These are phyloP conservation scores for Julus scanicus DNA, from an alignment of 2,888 invertebrate genomes.

Conservation along the genomic window DNA sequence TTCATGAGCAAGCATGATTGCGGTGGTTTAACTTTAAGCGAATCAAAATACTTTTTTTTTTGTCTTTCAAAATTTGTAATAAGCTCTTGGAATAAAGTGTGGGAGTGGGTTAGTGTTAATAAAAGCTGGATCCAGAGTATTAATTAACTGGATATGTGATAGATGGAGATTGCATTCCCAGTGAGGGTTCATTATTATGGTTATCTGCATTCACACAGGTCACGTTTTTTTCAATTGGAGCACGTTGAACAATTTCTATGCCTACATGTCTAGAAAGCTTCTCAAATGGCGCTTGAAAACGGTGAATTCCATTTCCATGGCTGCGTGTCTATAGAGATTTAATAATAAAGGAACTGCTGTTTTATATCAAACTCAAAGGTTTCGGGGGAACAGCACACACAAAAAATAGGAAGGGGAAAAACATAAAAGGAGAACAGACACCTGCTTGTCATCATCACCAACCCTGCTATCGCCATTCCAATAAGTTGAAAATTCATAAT, in stretches of 20 bases:
- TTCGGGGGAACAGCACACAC: not conserved
- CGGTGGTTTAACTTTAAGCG: not conserved
- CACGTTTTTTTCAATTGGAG: not conserved
- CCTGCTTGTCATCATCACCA: constrained; percentile 16
- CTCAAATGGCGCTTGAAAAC: not conserved
- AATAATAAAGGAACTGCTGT: constrained; percentile 21
- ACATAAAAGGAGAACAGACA: constrained; percentile 8
- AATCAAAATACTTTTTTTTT: not conserved
- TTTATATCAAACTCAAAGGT: constrained; percentile 21
- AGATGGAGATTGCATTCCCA: not conserved
- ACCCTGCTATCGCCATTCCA: constrained; percentile 16
- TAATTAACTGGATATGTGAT: not conserved
- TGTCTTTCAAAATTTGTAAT: not conserved
- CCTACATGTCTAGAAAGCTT: not conserved
- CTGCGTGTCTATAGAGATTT: not conserved
- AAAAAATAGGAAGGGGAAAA: not conserved
- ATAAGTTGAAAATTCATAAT: constrained; percentile 24
- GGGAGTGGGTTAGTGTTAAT: not conserved
- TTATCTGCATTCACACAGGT: not conserved
- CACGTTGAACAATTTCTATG: not conserved
- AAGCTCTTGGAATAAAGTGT: not conserved
- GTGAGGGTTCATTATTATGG: not conserved
- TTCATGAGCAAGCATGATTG: not conserved
- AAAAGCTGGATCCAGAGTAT: constrained; percentile 8
- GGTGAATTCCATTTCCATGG: not conserved